Conservation (phyloP, 1,140 invertebrate genomes). For the Semibalanus balanoides region DNA sequence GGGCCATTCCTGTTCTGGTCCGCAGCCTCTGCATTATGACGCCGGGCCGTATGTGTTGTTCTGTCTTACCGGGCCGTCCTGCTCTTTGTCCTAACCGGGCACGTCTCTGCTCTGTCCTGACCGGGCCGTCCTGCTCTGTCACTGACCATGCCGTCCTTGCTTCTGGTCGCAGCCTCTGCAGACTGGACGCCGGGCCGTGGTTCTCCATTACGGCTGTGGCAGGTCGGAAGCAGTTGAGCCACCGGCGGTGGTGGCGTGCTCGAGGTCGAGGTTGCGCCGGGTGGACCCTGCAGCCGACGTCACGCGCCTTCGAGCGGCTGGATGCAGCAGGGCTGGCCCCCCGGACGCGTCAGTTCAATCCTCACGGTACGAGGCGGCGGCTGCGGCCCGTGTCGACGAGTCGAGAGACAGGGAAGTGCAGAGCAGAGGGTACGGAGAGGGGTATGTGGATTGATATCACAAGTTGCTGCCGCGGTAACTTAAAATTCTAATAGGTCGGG, state of each 20-base stretch:
- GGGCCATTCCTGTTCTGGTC: too few relatives aligned
- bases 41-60: too few relatives aligned
- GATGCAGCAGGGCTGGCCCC: conserved; percentile 76
- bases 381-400: too few relatives aligned
- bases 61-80: too few relatives aligned
- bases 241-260: conserved; percentile 79
- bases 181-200: conserved; percentile 28
- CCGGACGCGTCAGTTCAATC: conserved; percentile 86
- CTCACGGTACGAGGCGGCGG: conserved; percentile 39
- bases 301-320: conserved; percentile 65
- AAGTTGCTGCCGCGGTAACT: too few relatives aligned
- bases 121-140: too few relatives aligned
- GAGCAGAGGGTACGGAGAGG: background rate
- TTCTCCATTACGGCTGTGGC: conserved; percentile 77
- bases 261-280: conserved; percentile 67
- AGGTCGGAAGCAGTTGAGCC: conserved; percentile 98
- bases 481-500: too few relatives aligned
- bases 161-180: background rate
- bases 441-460: too few relatives aligned
- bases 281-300: conserved; percentile 58
- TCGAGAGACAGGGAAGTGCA: too few relatives aligned
- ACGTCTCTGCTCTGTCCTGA: too few relatives aligned
- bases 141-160: background rate
- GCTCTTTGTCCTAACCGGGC: too few relatives aligned
- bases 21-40: too few relatives aligned